A percentile compares a stretch with the other conserved stretches of the same genome.
Conservation (phyloP, 1,140 invertebrate species). For the Neomicropteryx cornuta region DNA sequence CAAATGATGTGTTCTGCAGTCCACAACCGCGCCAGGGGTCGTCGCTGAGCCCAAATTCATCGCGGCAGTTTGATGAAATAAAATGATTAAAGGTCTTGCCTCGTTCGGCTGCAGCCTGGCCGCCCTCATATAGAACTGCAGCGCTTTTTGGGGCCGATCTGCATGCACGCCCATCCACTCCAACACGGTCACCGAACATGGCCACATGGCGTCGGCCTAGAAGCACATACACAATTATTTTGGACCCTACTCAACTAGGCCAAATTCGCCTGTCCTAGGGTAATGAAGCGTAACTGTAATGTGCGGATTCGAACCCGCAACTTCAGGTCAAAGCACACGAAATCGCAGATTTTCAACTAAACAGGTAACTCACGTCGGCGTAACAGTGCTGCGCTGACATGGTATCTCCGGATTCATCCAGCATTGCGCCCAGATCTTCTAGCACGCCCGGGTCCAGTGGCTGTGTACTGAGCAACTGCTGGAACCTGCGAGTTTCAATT, state of each 20-base stretch:
- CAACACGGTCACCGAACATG: constrained; percentile 25
- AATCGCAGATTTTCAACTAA: neutral
- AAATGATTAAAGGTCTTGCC: too few species aligned
- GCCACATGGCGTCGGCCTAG: constrained; percentile 35
- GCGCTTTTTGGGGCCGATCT: constrained; percentile 21
- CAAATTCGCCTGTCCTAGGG: too few species aligned
- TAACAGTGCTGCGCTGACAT: constrained; percentile 34
- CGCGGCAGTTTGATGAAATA: too few species aligned
- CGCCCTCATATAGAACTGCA: constrained; percentile 31
- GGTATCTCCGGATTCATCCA: constrained; percentile 30
- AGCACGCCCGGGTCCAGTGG: constrained; percentile 28
- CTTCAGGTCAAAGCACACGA: too few species aligned
- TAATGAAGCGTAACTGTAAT: too few species aligned
- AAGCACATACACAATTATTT: too few species aligned
- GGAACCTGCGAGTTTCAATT: too few species aligned
- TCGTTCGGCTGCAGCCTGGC: constrained; percentile 26
- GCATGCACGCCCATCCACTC: constrained; percentile 31
- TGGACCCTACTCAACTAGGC: too few species aligned
- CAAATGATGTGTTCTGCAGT: too few species aligned
- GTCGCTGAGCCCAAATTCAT: too few species aligned
- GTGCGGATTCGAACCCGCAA: too few species aligned
- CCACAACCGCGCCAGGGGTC: too few species aligned
- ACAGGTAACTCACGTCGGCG: constrained; percentile 24
- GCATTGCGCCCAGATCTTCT: constrained; percentile 27
- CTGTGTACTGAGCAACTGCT: constrained; percentile 12